Base-by-base conservation (phyloP, 2,113 vertebrate genomes). In the Laticauda laticaudata region DNA sequence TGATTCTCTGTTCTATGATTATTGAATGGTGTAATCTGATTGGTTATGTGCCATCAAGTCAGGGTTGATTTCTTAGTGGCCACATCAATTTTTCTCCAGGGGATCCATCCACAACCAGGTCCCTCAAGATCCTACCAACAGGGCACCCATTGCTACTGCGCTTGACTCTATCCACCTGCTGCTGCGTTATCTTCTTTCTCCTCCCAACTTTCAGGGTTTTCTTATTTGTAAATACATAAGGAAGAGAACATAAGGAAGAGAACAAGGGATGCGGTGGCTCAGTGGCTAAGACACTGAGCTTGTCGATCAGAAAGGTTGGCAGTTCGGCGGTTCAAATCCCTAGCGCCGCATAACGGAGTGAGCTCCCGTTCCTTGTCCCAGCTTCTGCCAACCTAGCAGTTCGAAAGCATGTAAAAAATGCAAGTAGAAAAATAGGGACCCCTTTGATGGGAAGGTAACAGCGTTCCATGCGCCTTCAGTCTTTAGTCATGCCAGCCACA, bases 401-500 rank as follows among this genome's bases (percentile, higher is more conserved):
- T 51, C 48, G 7, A 51, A 51, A 51, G 48, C 48, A 51, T 51
- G 48, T 51, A 51, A 51, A 51, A 51, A 51, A 10, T 51, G 48
- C 45, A 45, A 45, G 4, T 51, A 9, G 48, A 51, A 51, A 51
- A 51, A 51, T 48, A 48, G 48, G 7, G 48, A 48, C 48, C 48
- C 1, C 48, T 48, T 48, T 9, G 7, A 8, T 51, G 48, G 48
- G 48, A 9, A 51, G 8, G 8, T 0, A 51, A 51, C 48, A 51
- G 1, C 1, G 1, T 51, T 51, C 7, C 1, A 1, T 48, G 48
- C 7, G 1, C 48, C 48, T 51, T 51, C 48, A 1, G 48, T 6
- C 1, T 51, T 9, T 51, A 51, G 1, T 51, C 48, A 51, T 1
- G 48, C 48, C 48, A 9, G 48, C 8, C 48, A 51, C 48, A 51